Evolutionary conservation across 2,888 invertebrate species (phyloP).

Genomic region (Epinotia demarniana): DNA sequence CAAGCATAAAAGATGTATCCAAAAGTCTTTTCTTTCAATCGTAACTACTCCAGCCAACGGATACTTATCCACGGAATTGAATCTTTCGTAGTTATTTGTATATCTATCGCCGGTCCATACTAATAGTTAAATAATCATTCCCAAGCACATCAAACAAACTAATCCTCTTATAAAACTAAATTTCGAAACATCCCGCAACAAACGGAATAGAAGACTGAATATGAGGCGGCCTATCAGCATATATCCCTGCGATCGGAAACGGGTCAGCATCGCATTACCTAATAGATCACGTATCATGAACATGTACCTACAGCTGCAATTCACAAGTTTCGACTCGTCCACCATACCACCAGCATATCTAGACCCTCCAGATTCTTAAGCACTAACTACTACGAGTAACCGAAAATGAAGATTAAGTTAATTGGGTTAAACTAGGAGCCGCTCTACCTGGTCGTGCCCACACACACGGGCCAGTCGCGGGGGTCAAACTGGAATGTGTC

Average conservation of each 20-base stretch:
- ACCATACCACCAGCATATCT: background rate
- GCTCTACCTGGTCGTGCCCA: no score
- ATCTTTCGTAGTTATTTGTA: background rate
- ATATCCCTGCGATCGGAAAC: conserved; percentile 11
- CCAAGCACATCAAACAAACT: background rate
- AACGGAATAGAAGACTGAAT: conserved; percentile 18
- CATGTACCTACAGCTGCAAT: background rate
- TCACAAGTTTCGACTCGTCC: background rate
- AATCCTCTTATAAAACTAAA: conserved; percentile 16
- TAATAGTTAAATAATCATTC: background rate
- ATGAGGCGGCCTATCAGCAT: conserved; percentile 22
- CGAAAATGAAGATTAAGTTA: no score
- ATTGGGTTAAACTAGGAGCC: no score
- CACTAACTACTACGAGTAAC: no score
- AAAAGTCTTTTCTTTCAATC: no score
- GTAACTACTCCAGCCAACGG: no score
- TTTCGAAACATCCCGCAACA: conserved; percentile 1
- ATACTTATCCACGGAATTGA: no score
- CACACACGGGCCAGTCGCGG: no score
- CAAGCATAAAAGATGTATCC: no score
- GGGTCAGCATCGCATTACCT: conserved; percentile 43
- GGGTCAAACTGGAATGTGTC: no score
- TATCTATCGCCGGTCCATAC: background rate
- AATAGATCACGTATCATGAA: conserved; percentile 36
- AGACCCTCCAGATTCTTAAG: no score